Evolutionary conservation across 2,888 invertebrate species (phyloP).

Genomic region (Nymphalis polychloros): DNA sequence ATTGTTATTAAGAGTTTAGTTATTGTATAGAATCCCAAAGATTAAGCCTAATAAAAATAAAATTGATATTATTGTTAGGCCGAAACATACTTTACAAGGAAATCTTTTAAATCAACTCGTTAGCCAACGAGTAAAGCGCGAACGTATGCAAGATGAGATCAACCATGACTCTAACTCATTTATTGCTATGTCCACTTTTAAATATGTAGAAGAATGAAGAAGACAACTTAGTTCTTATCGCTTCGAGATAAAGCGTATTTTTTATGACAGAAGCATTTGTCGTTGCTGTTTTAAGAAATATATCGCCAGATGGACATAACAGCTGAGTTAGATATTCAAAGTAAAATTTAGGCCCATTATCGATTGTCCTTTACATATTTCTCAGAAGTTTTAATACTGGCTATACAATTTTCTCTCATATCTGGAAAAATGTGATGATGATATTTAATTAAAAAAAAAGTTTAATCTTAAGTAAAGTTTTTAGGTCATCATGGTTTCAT

Average conservation of each 20-base stretch:
- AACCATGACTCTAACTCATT: constrained; percentile 51
- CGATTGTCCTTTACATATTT: too few species aligned
- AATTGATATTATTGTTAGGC: neutral
- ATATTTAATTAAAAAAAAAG: too few species aligned
- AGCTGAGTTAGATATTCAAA: neutral
- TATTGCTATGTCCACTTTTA: constrained; percentile 42
- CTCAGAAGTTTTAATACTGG: too few species aligned
- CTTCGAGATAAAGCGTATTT: constrained; percentile 30
- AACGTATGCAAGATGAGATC: constrained; percentile 3
- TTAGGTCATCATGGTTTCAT: too few species aligned
- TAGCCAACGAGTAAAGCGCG: constrained; percentile 16
- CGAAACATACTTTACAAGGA: neutral
- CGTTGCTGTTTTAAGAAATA: constrained; percentile 30
- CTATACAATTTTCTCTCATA: too few species aligned
- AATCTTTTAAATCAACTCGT: neutral
- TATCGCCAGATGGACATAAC: constrained; percentile 19
- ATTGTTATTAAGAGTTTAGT: too few species aligned
- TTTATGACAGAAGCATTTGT: constrained; percentile 43
- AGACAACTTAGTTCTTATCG: neutral
- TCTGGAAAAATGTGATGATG: too few species aligned
- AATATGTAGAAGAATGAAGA: constrained; percentile 38
- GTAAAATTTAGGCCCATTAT: neutral
- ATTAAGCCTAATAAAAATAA: too few species aligned
- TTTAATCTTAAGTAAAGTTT: too few species aligned
- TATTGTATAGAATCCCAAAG: too few species aligned